A percentile compares a stretch with the other conserved stretches of the same genome.
Evolutionary conservation across 2,888 invertebrate genomes (phyloP).

Genomic region (Mythimna impura): DNA sequence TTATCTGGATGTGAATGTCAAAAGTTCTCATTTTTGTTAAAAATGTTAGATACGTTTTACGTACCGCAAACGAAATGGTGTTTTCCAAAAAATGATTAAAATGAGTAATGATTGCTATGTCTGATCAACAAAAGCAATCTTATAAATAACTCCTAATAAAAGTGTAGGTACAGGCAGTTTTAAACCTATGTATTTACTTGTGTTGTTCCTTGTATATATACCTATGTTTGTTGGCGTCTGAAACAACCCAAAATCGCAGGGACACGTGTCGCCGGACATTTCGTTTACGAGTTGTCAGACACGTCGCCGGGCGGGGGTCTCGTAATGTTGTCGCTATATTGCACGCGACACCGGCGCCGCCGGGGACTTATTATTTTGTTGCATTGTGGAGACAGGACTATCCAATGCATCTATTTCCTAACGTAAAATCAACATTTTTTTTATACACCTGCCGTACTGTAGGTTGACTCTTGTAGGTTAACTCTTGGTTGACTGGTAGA

Average conservation of each 20-base stretch:
- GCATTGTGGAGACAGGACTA: background rate
- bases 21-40: too few species aligned
- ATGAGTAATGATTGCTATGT: too few species aligned
- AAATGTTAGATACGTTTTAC: too few species aligned
- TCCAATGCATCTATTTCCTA: background rate
- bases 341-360: slow-evolving; percentile 20
- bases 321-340: slow-evolving; percentile 16
- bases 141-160: too few species aligned
- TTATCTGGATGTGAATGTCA: too few species aligned
- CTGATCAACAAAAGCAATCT: too few species aligned
- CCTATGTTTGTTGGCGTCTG: too few species aligned
- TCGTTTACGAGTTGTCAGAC: slow-evolving; percentile 19
- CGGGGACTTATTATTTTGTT: slow-evolving; percentile 25
- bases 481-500: too few species aligned
- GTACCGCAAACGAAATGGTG: too few species aligned
- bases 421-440: background rate
- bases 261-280: slow-evolving; percentile 12
- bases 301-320: slow-evolving; percentile 4
- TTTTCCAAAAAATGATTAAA: too few species aligned
- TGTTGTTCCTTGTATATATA: background rate
- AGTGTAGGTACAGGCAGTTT: background rate
- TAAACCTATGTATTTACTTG: background rate
- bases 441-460: too few species aligned
- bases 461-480: too few species aligned
- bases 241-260: background rate